A percentile compares a stretch with the other conserved stretches of the same genome.
These are phyloP conservation scores for Chrysodeixis includens DNA, from an alignment of 2,888 invertebrate genomes.

Conservation along the genomic window DNA sequence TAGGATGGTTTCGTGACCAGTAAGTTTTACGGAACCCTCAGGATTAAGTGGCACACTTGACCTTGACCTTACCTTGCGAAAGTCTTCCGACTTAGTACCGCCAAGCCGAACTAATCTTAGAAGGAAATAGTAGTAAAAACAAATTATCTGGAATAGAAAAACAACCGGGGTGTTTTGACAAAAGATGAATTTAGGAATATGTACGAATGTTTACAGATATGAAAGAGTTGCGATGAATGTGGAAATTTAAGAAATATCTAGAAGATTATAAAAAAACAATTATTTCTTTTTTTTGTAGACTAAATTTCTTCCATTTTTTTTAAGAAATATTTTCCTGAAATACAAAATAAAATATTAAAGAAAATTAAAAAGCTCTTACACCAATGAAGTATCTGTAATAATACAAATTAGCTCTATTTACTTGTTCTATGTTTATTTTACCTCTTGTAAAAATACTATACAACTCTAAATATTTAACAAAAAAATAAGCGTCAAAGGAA, in stretches of 20 bases:
- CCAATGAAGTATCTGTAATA: too few relatives aligned
- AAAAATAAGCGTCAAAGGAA: background rate
- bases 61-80: constrained; percentile 49
- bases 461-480: too few relatives aligned
- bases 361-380: too few relatives aligned
- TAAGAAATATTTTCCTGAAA: too few relatives aligned
- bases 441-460: too few relatives aligned
- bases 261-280: too few relatives aligned
- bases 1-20: constrained; percentile 32
- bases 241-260: too few relatives aligned
- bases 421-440: too few relatives aligned
- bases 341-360: too few relatives aligned
- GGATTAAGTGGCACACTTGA: constrained; percentile 29
- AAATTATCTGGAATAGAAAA: constrained; percentile 22
- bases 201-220: background rate
- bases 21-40: constrained; percentile 33
- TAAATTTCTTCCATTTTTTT: too few relatives aligned
- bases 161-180: constrained; percentile 1
- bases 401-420: too few relatives aligned
- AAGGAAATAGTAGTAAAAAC: constrained; percentile 19
- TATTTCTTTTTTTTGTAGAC: too few relatives aligned
- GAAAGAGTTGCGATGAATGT: background rate
- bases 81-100: constrained; percentile 29
- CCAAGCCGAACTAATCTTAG: constrained; percentile 29
- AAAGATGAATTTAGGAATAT: background rate